Evolutionary conservation across 2,797 vertebrate genomes (phyloP), one percentile per base, ranked within the genome.

Genomic region (Hydrolagus colliei): DNA sequence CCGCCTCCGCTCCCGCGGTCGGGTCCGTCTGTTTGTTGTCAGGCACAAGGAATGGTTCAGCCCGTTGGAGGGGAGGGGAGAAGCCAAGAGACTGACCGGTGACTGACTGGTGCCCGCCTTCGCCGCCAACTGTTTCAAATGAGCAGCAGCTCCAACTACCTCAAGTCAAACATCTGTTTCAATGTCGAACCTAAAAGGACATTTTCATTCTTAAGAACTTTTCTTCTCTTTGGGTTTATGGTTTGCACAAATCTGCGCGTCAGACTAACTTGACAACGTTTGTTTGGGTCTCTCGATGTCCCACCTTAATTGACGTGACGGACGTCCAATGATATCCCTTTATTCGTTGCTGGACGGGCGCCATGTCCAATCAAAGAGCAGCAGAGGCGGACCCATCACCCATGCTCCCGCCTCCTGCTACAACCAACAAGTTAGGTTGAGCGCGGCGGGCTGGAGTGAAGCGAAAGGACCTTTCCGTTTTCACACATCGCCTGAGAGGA

Each of bases 221-320:
- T 16, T 63, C 41, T 3, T 68, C 18, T 52, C 41, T 52, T 52
- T 1, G 9, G 20, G 14, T 20, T 41, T 35, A 41, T 65, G 78
- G 65, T 65, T 80, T 80, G 78, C 12, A 80, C 78, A 84, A 80
- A 35, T 68, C 32, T 71, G n/a, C 79, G 2, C 16, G 79, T 52
- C 79, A 35, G 22, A 13, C 65, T 5, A 84, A 84, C 79, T 68
- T 84, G 79, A 52, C 41, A 6, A 3, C 41, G 41, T 52, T 6
- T 6, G 41, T 52, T 6, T 84, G n/a, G 32, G 14, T 35, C 41
- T 52, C 35, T 27, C 4, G 65, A 16, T 18, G 32, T 32, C 16
- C 65, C 35, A 9, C 22, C 12, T 10, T 4, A 8, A 82, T 52
- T 41, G 79, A 84, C 79, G 41, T 27, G 65, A 13, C 10, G 68